Base-by-base conservation (phyloP, 2,888 invertebrate species). In the Lasioglossum figueresi region DNA sequence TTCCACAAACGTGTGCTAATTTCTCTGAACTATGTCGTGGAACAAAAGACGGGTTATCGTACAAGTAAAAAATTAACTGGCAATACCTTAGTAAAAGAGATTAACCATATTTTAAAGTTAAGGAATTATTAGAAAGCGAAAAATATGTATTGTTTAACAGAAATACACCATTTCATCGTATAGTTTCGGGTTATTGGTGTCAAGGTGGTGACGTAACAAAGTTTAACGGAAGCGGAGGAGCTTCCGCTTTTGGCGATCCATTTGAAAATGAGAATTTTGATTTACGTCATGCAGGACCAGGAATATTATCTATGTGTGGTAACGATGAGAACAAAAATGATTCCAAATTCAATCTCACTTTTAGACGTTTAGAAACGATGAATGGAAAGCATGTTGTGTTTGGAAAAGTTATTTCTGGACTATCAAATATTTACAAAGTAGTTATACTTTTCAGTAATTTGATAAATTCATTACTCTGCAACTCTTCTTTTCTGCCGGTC, bases 341-440 rank as follows among this genome's bases (percentile, higher is more conserved):
- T 78, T 96, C 96, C 0, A 96, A 96, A 88, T 96, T 96, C 91
- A 96, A 96, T 92, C 95, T 96, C 43, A 96, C 96, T 48, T 96
- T 96, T 90, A 96, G 95, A 82, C 95, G 95, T 0, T 91, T 96
- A 66, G 94, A 95, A 59, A 96, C 96, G 80, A 95, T 96, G 74
- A 95, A 96, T 88, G 95, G 95, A 0, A 96, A 95, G 82, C 95
- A 96, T 86, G 95, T 96, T 0, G 96, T 96, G 23, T 96, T 96
- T 90, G 96, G 96, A 70, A 95, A 96, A 93, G 95, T 96, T 89
- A 94, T 94, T 72, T 73, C 79, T 12, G 94, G 94, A 48, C 73
- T 93, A 3, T 37, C 87, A 48, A 91, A 91, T 77, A 87, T 94
- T 70, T 88, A 88, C 16, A 93, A 94, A 86, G 94, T 94, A 92